Evolutionary conservation across 30 jellyfish, hydroid and myxozoan species (phyloP).

Genomic region (Pelagia noctiluca): DNA sequence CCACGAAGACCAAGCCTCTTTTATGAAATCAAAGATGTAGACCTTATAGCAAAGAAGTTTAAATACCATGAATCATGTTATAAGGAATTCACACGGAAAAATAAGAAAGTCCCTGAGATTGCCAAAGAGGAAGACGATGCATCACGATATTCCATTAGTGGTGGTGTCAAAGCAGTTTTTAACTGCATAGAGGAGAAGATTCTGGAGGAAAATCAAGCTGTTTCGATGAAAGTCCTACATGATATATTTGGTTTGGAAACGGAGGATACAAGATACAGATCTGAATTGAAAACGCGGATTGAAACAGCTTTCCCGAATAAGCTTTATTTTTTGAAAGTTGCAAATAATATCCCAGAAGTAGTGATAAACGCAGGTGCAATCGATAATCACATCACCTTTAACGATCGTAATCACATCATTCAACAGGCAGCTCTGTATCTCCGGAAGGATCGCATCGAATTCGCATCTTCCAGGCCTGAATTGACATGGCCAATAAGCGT

Average conservation of each 20-base stretch:
- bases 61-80: not conserved
- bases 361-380: not conserved
- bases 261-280: not conserved
- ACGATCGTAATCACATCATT: not conserved
- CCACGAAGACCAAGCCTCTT: not conserved
- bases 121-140: not conserved
- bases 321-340: not conserved
- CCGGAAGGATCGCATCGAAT: not conserved
- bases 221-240: not conserved
- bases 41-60: no score
- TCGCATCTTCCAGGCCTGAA: not conserved
- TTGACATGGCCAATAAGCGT: not conserved
- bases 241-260: not conserved
- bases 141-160: not conserved
- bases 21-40: slow-evolving; percentile 12
- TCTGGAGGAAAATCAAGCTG: not conserved
- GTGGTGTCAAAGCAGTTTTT: not conserved
- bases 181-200: not conserved
- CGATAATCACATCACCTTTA: not conserved
- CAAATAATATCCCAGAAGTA: not conserved
- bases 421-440: not conserved
- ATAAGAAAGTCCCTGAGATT: no score
- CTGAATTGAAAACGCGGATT: not conserved
- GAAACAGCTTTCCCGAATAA: not conserved
- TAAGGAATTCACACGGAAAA: not conserved